Evolutionary conservation across 1,140 invertebrate species (phyloP).

Genomic region (Plectrocnemia conspersa): DNA sequence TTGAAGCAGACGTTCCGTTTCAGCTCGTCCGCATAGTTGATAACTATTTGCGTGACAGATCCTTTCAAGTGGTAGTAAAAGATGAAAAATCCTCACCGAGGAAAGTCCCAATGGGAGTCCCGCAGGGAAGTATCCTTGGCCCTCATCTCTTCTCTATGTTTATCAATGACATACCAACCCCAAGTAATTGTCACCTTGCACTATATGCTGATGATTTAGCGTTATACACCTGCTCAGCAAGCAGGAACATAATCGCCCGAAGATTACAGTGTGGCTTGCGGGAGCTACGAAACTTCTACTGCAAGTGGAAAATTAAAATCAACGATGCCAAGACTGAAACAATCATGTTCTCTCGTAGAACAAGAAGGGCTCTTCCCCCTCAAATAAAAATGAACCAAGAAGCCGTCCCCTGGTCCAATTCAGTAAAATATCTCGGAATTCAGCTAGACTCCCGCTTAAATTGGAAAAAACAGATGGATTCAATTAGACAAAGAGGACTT

Average conservation of each 20-base stretch:
- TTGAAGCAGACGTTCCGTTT: conserved; percentile 19
- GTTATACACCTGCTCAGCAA: background rate
- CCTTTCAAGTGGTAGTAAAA: conserved; percentile 6
- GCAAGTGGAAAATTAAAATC: conserved; percentile 2
- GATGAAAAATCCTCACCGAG: conserved; percentile 32
- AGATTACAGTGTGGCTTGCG: background rate
- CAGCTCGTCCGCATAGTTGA: conserved; percentile 32
- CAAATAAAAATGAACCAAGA: no score
- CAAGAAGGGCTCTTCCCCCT: no score
- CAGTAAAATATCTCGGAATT: no score
- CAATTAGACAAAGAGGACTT: no score
- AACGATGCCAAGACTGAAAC: background rate
- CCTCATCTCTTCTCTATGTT: conserved; percentile 36
- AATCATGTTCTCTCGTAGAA: background rate
- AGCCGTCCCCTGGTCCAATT: no score
- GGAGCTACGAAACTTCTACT: background rate
- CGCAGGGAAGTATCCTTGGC: conserved; percentile 37
- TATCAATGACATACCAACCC: conserved; percentile 36
- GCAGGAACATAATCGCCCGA: background rate
- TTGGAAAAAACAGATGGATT: no score
- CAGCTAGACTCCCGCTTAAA: no score
- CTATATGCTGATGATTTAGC: conserved; percentile 38
- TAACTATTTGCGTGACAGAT: background rate
- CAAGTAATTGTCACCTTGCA: conserved; percentile 17
- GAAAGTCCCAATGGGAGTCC: no score